Evolutionary conservation across 2,113 vertebrate species (phyloP), one percentile per base, ranked within the genome.

Genomic region (Chiloscyllium plagiosum): DNA sequence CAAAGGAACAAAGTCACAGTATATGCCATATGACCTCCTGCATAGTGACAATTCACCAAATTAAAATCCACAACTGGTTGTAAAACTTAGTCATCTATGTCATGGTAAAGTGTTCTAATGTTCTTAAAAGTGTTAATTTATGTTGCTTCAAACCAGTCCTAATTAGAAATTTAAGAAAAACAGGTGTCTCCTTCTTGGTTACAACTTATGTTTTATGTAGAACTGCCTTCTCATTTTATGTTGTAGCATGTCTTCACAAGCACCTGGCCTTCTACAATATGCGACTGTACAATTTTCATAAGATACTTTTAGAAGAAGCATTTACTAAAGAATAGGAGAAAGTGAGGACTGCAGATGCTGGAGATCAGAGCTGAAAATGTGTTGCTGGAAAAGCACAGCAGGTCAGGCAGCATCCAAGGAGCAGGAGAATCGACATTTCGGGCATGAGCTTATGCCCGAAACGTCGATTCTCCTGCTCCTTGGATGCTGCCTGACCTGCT

Each of bases 51-150:
- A 93, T 37, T 93, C 56, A 93, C 65, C 61, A 97, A 97, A 83
- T 96, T 96, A 96, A 95, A 96, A 96, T 92, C 92, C 33, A 95
- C 95, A 97, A 96, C 0, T 96, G 96, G 96, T 96, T 96, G 86
- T 96, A 96, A 97, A 97, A 97, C 95, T 96, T 97, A 97, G 96
- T 96, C 96, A 97, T 96, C 96, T 95, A 85, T 96, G 96, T 96
- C 29, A 29, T 96, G 97, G 95, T 97, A 96, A 96, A 95, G 97
- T 96, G 97, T 97, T 96, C 96, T 97, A 96, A 96, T 78, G 95
- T 96, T 96, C 95, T 95, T 96, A 96, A 96, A 97, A 96, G 96
- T 96, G 68, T 92, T 96, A 96, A 97, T 97, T 97, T 97, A 95
- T 95, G 96, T 47, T 96, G 93, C 93, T 97, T 97, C 96, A 96